These are phyloP conservation scores for Rhaphigaster nebulosa DNA, from an alignment of 2,888 invertebrate genomes.

Conservation along the genomic window DNA sequence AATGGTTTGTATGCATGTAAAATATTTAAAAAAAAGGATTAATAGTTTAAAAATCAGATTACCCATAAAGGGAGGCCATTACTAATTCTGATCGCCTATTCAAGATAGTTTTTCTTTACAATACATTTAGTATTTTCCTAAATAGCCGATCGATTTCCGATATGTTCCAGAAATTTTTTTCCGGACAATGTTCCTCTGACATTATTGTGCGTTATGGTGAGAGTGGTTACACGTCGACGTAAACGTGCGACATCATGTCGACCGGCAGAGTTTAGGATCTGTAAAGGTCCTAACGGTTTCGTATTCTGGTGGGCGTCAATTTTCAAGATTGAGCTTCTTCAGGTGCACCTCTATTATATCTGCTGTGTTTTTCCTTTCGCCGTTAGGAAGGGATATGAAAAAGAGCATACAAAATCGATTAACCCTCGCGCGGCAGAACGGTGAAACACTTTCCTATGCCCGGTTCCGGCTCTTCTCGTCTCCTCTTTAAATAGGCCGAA, in stretches of 20 bases:
- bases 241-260: background rate
- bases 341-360: conserved; percentile 49
- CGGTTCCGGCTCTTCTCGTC: conserved; percentile 28
- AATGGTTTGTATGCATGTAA: background rate
- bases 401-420: conserved; percentile 58
- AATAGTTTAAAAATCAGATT: background rate
- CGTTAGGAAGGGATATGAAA: conserved; percentile 52
- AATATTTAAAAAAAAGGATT: background rate
- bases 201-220: background rate
- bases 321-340: conserved; percentile 46
- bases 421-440: conserved; percentile 36
- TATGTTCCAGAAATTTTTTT: background rate
- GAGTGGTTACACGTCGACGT: background rate
- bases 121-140: background rate
- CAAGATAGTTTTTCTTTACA: background rate
- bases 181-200: background rate
- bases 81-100: background rate
- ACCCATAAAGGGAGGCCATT: background rate
- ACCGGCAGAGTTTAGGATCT: background rate
- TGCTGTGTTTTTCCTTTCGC: conserved; percentile 23
- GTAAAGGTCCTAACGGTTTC: conserved; percentile 26
- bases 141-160: background rate
- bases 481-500: background rate
- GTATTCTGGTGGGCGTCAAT: conserved; percentile 45
- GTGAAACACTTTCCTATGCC: conserved; percentile 50